A percentile compares a stretch with the other conserved stretches of the same genome.
Conservation (phyloP, 2,797 vertebrate species). For the Gambelia wislizenii region DNA sequence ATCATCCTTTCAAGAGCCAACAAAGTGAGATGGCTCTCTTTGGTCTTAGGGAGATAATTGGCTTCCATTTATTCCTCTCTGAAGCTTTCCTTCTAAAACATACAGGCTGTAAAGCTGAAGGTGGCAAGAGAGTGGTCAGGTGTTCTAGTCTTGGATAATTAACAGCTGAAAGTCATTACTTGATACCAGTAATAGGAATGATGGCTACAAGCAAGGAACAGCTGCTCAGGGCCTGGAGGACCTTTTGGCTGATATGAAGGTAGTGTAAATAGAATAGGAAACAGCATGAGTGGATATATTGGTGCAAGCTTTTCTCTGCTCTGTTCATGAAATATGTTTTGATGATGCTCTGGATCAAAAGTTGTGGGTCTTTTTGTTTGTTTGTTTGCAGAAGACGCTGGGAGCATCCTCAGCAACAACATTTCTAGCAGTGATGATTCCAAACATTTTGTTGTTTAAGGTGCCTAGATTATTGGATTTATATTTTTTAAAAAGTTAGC, state of each 20-base stretch:
- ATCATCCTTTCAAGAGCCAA: conserved; percentile 32
- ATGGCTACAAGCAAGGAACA: conserved; percentile 40
- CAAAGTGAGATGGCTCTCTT: conserved; percentile 17
- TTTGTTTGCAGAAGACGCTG: not conserved
- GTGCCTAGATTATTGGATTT: not conserved
- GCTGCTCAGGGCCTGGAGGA: conserved; percentile 42
- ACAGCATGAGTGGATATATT: conserved; percentile 35
- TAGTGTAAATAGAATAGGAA: conserved; percentile 45
- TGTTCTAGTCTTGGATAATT: conserved; percentile 58
- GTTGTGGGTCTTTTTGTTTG: no score
- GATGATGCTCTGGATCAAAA: not conserved
- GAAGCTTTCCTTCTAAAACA: conserved; percentile 45
- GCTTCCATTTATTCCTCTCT: conserved; percentile 38
- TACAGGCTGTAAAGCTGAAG: conserved; percentile 65
- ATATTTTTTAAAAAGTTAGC: not conserved
- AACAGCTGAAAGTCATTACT: conserved; percentile 62
- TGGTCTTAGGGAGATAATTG: conserved; percentile 15
- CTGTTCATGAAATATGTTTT: not conserved
- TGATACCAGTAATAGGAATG: conserved; percentile 52
- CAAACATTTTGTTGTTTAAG: not conserved
- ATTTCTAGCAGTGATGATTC: conserved; percentile 26
- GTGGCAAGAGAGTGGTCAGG: conserved; percentile 57
- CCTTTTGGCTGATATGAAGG: conserved; percentile 56
- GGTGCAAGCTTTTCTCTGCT: not conserved
- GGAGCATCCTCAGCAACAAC: conserved; percentile 29